Base-by-base conservation (phyloP, 1,140 invertebrate genomes). In the Drosophila sucinea region DNA sequence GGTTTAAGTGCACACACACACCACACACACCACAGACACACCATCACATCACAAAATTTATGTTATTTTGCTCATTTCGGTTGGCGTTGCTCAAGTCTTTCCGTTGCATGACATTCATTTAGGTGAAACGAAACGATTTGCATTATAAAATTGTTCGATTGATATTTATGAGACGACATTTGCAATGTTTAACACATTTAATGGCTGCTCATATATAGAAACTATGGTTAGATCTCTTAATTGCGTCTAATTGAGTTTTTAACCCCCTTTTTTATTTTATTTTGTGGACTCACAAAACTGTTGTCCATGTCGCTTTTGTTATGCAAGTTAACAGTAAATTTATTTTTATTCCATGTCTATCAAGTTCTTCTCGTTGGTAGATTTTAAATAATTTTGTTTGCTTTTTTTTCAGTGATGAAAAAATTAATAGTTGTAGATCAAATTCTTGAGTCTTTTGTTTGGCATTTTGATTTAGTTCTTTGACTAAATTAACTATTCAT, bases 41-140 rank as follows among this genome's bases (percentile, higher is more conserved):
- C 56, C 29, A 58, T 58, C 56, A 58, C 32, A 58, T 58, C 56
- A 58, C 56, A 58, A 58, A 58, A 58, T 58, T 58, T 58, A 58
- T 58, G 56, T 58, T 35, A 58, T 58, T 58, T 58, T 35, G 17
- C 56, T 58, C n/a, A 10, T 33, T 58, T 58, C 30, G 32, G 56
- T 58, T 51, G 11, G 8, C 8, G 56, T 58, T 35, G 32, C 32
- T 35, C 32, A 38, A 58, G 56, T 35, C 56, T 58, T 38, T 58
- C 32, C 30, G 30, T 58, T 58, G 44, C 44, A 51, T 58, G 56
- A 58, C 56, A 58, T 58, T 58, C 56, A 58, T 58, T 58, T 38
- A 51, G 23, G 44, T 51, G 44, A 51, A 51, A 51, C 44, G 44
- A 27, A 27, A 27, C 44, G 44, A 51, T 51, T 51, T 51, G 44